These are phyloP conservation scores for Coptodon bakossiorum DNA, from an alignment of 2,113 vertebrate species.

Conservation along the genomic window DNA sequence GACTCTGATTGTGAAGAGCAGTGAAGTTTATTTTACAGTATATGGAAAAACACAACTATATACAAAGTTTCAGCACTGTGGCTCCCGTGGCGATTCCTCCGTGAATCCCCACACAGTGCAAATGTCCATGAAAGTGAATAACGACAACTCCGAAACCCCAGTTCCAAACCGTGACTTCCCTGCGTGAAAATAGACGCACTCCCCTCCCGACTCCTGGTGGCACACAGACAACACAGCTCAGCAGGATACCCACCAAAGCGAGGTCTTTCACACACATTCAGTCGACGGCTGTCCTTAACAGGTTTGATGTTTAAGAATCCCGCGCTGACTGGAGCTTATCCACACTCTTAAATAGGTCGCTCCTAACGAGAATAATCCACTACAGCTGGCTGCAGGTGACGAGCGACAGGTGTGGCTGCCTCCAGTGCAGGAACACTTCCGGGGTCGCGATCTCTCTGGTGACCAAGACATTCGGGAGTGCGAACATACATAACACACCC, in stretches of 20 bases:
- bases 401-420: not conserved
- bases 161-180: not conserved
- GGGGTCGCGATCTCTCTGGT: not conserved
- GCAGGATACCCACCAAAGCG: not conserved
- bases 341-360: not conserved
- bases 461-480: not conserved
- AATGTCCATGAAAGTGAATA: not conserved
- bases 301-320: accelerated
- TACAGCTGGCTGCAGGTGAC: not conserved
- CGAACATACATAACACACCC: not conserved
- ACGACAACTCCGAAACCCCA: not conserved
- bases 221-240: not conserved
- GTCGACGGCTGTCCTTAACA: not conserved
- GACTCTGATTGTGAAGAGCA: not conserved
- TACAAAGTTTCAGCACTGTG: not conserved
- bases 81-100: not conserved
- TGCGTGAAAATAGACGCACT: not conserved
- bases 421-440: not conserved
- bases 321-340: accelerated
- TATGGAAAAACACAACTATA: not conserved
- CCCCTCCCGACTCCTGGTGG: not conserved
- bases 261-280: not conserved
- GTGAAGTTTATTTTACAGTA: not conserved
- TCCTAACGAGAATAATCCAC: not conserved
- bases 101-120: not conserved